phyloP scores from a whole-genome alignment of 2,113 vertebrate genomes.

The Pseudorhombus dupliciocellatus region DNA sequence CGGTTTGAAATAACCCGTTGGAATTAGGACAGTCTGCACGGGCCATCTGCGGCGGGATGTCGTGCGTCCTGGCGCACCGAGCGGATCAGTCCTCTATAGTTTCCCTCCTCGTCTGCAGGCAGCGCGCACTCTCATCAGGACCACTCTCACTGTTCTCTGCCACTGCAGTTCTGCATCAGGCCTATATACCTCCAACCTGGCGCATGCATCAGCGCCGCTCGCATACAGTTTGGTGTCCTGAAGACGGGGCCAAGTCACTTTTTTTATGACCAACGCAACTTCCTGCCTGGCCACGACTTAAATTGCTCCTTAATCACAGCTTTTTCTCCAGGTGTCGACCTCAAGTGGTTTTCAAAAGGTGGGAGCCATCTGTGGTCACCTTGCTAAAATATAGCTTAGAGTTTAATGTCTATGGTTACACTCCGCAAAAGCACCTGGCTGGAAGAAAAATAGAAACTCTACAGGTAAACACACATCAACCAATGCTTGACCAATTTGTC shows the following conservation, averaged over 20 bases:
- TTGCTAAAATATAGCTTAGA: not conserved
- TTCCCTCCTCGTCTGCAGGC: slow-evolving; percentile 67
- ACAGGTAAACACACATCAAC: not conserved
- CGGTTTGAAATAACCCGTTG: slow-evolving; percentile 27
- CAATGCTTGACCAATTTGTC: no score
- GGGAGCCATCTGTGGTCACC: slow-evolving; percentile 8
- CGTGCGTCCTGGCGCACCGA: slow-evolving; percentile 72
- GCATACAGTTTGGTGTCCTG: slow-evolving; percentile 19
- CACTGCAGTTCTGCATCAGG: slow-evolving; percentile 57
- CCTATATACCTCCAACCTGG: slow-evolving; percentile 39
- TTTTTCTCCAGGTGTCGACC: slow-evolving; percentile 4
- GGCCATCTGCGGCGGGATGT: slow-evolving; percentile 60
- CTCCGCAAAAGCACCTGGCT: slow-evolving; percentile 1
- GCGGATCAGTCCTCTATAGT: slow-evolving; percentile 56
- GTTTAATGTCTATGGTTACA: not conserved
- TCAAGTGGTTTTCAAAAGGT: slow-evolving; percentile 40
- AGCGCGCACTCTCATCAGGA: slow-evolving; percentile 75
- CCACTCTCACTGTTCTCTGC: slow-evolving; percentile 53
- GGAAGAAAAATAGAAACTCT: not conserved
- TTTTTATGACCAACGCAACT: slow-evolving; percentile 40
- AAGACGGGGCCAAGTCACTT: slow-evolving; percentile 29
- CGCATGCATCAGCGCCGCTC: slow-evolving; percentile 46
- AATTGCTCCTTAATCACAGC: slow-evolving; percentile 1
- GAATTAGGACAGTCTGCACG: slow-evolving; percentile 26
- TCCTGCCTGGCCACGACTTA: slow-evolving; percentile 33